Evolutionary conservation across 2,888 invertebrate genomes (phyloP), one percentile per base, ranked within the genome.

Genomic region (Gymnocheta viridis): DNA sequence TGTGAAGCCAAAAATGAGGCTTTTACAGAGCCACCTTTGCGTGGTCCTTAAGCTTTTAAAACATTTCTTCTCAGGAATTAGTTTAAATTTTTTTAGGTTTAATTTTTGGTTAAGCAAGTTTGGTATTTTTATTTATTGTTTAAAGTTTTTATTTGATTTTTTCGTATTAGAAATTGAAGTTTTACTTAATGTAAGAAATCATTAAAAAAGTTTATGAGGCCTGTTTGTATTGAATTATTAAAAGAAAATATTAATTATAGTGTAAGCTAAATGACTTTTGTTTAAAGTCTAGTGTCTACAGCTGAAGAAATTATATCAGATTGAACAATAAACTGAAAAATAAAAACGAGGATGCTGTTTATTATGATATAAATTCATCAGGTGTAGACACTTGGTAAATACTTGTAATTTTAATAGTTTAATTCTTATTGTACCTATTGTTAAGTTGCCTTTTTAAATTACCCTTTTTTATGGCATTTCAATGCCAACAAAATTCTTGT

Each of bases 1-100:
- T 95, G 95, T 86, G 91, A 90, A 81, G 92, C 94, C 2, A 92
- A 93, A 62, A 93, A 94, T 89, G 91, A 92, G 2, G 90, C 90
- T 81, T 95, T 93, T 87, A 91, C 91, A 2, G 93, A 93, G 82
- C 94, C 94, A 27, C 92, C 93, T 41, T 92, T 93, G 22, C 87
- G 90, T 29, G 92, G 92, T 2, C 92, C 92, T 54, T 92, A 89
- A 70, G 22, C 17, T 49, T 38, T 62, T 32, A 17, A 62, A n/a
- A n/a, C n/a, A 41, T 3, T 10, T 54, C n/a, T 19, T 58, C 85
- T 82, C 82, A 82, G 79, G 80, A 67, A 82, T 35, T 78, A 82
- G 69, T 51, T 72, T 70, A 70, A 85, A 17, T 41, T 79, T 73
- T 6, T 60, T 78, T 9, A 41, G 32, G 9, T 47, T 70, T 73